Base-by-base conservation (phyloP, 2,888 invertebrate species). In the Bhutanitis thaidina region DNA sequence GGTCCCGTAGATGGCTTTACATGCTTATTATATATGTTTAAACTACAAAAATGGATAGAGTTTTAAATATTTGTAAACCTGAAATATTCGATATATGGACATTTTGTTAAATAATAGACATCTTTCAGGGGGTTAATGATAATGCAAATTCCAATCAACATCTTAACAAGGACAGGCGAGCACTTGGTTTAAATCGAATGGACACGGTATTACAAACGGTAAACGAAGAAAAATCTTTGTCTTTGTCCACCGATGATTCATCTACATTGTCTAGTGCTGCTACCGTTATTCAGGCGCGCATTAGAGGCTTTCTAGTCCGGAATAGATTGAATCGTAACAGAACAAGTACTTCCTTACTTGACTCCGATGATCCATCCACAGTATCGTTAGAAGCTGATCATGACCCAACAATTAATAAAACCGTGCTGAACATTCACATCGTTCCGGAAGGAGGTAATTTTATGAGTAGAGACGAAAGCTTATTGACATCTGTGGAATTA, bases 231-330 rank as follows among this genome's bases (percentile, higher is more conserved):
- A 90, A 90, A 57, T 88, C 88, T 15, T 62, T 89, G 34, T 90
- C 90, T 0, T 67, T 85, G 50, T 90, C 90, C 16, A 89, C 88
- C 20, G 90, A 90, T 54, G 90, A 90, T 57, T 90, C 90, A 9
- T 89, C 90, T 12, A 84, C 87, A 15, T 61, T 90, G 50, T 90
- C 90, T 15, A 91, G 90, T 67, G 92, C 91, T 13, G 93, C 93
- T 30, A 92, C 91, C 2, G 91, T 91, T 62, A 93, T 93, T 59
- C 93, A 93, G 77, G 92, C 93, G 4, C 92, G 93, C 41, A 92
- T 94, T 39, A 87, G 93, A 54, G 93, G 94, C 1, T 94, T 91
- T 69, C 87, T 93, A 65, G 92, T 92, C 32, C 82, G 93, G 52
- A 91, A 90, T 68, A 83, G 81, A 64, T 61, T 84, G n/a, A 76